Evolutionary conservation across 2,888 invertebrate species (phyloP).

Genomic region (Cyaniris semiargus): DNA sequence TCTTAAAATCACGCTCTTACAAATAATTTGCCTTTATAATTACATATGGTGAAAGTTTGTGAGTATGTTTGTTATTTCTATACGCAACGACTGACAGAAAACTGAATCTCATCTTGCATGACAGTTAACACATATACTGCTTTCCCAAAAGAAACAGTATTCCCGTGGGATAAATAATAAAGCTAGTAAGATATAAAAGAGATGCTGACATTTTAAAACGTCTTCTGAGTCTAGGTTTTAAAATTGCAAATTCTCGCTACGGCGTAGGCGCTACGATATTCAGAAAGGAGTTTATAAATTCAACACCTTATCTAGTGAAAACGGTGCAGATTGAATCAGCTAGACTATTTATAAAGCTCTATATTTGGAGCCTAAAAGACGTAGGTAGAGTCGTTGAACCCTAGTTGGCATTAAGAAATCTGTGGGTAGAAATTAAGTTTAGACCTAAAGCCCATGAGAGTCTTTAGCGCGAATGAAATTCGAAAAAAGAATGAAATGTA

Average conservation of each 20-base stretch:
- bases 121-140: too few relatives aligned
- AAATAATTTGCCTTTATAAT: too few relatives aligned
- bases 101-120: too few relatives aligned
- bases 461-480: background rate
- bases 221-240: background rate
- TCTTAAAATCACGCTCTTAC: too few relatives aligned
- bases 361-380: background rate
- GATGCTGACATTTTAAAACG: background rate
- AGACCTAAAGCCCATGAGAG: background rate
- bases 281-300: conserved; percentile 16
- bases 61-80: too few relatives aligned
- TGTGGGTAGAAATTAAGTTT: background rate
- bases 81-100: too few relatives aligned
- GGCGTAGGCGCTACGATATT: background rate
- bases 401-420: background rate
- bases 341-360: background rate
- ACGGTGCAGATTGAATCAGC: background rate
- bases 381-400: background rate
- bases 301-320: background rate
- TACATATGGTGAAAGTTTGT: too few relatives aligned
- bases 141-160: background rate
- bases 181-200: background rate
- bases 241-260: conserved; percentile 13
- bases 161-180: background rate
- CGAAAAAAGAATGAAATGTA: background rate